Percentiles rank a stretch among this genome's conserved stretches.
These are phyloP conservation scores for Tapirus indicus DNA, from an alignment of 2,797 vertebrate genomes.

Conservation along the genomic window DNA sequence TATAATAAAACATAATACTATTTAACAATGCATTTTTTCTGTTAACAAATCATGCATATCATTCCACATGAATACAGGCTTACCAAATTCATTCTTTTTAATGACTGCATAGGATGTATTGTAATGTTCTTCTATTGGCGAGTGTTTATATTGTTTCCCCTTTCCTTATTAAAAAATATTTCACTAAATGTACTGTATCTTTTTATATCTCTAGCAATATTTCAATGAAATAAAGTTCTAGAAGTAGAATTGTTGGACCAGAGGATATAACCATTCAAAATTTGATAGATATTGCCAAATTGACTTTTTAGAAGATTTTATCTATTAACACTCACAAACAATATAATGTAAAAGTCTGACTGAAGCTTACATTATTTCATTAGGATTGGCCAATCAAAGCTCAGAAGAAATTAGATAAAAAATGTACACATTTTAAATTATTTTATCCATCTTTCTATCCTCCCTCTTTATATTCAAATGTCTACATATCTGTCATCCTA, in stretches of 20 bases:
- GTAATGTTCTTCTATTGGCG: background rate
- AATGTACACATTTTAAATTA: background rate
- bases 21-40: background rate
- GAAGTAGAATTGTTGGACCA: background rate
- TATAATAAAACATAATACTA: slow-evolving; percentile 10
- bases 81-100: background rate
- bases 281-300: background rate
- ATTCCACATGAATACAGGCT: background rate
- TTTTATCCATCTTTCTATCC: background rate
- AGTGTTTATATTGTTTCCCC: background rate
- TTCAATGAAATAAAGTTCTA: background rate
- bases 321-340: background rate
- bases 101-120: background rate
- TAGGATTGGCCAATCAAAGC: background rate
- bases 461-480: background rate
- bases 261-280: background rate
- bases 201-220: background rate
- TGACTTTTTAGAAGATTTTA: background rate
- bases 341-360: background rate
- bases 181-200: background rate
- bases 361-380: background rate
- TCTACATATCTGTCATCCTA: background rate
- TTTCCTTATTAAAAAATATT: slow-evolving; percentile 12
- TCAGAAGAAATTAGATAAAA: slow-evolving; percentile 3
- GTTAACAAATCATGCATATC: background rate